Conservation (phyloP, 2,797 vertebrate genomes). For the Helostoma temminkii region DNA sequence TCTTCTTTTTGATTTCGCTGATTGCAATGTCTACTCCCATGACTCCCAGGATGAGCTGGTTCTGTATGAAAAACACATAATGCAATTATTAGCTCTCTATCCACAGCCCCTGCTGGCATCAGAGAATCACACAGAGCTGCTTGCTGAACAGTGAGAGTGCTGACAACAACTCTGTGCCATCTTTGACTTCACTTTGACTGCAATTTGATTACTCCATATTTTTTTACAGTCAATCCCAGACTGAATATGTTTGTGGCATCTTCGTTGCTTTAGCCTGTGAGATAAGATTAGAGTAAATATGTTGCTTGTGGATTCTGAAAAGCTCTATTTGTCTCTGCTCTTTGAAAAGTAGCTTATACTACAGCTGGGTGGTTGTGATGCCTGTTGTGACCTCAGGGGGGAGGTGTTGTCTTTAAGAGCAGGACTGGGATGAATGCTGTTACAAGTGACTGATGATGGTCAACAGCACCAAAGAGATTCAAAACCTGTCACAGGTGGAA, state of each 20-base stretch:
- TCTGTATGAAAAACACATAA: constrained; percentile 80
- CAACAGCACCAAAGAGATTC: constrained; percentile 2
- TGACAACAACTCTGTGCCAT: constrained; percentile 37
- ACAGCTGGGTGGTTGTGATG: constrained; percentile 48
- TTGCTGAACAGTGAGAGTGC: constrained; percentile 16
- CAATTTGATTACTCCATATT: constrained; percentile 53
- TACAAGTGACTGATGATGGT: constrained; percentile 51
- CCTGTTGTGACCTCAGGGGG: constrained; percentile 66
- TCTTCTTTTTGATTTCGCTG: constrained; percentile 96
- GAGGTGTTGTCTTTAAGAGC: constrained; percentile 71
- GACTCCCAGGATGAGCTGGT: constrained; percentile 97
- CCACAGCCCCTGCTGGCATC: background rate
- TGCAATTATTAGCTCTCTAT: constrained; percentile 24
- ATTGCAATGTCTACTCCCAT: constrained; percentile 98
- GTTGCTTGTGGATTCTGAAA: constrained; percentile 50
- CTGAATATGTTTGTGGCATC: constrained; percentile 29
- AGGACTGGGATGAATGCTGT: constrained; percentile 14
- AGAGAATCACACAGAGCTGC: constrained; percentile 14
- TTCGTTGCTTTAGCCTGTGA: constrained; percentile 36
- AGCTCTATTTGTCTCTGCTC: constrained; percentile 33
- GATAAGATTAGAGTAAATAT: constrained; percentile 66
- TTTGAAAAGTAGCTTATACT: constrained; percentile 11
- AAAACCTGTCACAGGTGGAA: constrained; percentile 19
- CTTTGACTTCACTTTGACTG: constrained; percentile 36
- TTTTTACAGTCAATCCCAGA: constrained; percentile 47